These are phyloP conservation scores for Gambelia wislizenii DNA, from an alignment of 2,797 vertebrate species.

Conservation along the genomic window DNA sequence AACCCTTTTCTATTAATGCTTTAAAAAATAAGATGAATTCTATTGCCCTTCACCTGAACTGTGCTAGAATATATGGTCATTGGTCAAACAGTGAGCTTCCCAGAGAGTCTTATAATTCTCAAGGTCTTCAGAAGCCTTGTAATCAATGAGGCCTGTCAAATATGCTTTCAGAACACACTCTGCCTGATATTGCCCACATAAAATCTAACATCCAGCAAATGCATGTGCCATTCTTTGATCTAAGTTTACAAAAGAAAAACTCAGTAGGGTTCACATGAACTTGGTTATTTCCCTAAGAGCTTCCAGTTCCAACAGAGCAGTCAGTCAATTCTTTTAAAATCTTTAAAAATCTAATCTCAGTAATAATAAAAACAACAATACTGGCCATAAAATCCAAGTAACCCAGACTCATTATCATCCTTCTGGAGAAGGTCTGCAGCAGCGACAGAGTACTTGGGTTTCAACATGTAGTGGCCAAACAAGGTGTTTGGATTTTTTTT, in stretches of 20 bases:
- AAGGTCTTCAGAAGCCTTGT: conserved; percentile 37
- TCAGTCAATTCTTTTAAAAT: not conserved
- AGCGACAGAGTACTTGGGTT: not conserved
- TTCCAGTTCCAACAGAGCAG: not conserved
- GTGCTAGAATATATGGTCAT: conserved; percentile 2
- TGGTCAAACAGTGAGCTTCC: conserved; percentile 23
- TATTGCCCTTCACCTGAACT: conserved; percentile 10
- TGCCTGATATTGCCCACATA: conserved; percentile 36
- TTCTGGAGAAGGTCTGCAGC: not conserved
- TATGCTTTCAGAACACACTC: conserved; percentile 25
- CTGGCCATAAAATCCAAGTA: conserved; percentile 3
- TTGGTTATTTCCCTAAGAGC: not conserved
- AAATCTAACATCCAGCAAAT: not conserved
- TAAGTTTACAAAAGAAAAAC: not conserved
- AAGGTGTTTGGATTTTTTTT: too few relatives aligned
- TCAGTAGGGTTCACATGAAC: fast-evolving
- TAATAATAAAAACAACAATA: conserved; percentile 1
- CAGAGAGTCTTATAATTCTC: conserved; percentile 5
- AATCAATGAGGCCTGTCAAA: conserved; percentile 25
- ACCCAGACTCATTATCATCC: not conserved
- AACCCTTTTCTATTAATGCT: not conserved
- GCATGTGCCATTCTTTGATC: not conserved
- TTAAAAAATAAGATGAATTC: conserved; percentile 30
- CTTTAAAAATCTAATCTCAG: not conserved
- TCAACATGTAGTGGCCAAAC: not conserved